Percentiles rank a stretch among this genome's conserved stretches.
Conservation (phyloP, 23 tunicate species). For the Trididemnum nubilum region DNA sequence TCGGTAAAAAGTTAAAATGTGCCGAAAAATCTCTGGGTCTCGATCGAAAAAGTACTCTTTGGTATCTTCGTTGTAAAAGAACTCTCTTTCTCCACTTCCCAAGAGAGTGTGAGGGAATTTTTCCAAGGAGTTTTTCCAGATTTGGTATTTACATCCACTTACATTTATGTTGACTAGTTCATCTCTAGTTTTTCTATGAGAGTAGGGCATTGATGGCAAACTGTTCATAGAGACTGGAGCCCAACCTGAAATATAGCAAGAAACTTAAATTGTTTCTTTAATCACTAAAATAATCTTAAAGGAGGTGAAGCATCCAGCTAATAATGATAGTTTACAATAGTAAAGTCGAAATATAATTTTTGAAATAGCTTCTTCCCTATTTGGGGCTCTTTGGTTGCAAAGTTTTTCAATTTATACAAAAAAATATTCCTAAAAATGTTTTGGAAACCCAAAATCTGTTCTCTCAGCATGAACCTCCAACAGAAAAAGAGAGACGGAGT, state of each 20-base stretch:
- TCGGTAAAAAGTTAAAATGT: constrained; percentile 84
- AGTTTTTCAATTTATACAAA: too few relatives aligned
- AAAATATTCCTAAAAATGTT: too few relatives aligned
- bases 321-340: too few relatives aligned
- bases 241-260: constrained; percentile 61
- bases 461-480: too few relatives aligned
- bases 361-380: too few relatives aligned
- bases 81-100: constrained; percentile 92
- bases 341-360: too few relatives aligned
- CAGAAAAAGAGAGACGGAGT: too few relatives aligned
- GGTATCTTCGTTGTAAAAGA: constrained; percentile 78
- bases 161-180: constrained; percentile 75
- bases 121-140: constrained; percentile 88
- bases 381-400: too few relatives aligned
- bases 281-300: too few relatives aligned
- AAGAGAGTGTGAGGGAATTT: constrained; percentile 89
- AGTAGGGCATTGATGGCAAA: constrained; percentile 62
- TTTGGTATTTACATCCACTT: constrained; percentile 71
- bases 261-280: neutral
- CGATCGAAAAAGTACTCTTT: constrained; percentile 98
- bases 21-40: constrained; percentile 95
- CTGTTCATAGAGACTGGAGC: constrained; percentile 68
- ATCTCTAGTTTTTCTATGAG: constrained; percentile 47
- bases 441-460: too few relatives aligned
- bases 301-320: too few relatives aligned